These are phyloP conservation scores for Lagocephalus sceleratus DNA, from an alignment of 2,797 vertebrate species.

Conservation along the genomic window DNA sequence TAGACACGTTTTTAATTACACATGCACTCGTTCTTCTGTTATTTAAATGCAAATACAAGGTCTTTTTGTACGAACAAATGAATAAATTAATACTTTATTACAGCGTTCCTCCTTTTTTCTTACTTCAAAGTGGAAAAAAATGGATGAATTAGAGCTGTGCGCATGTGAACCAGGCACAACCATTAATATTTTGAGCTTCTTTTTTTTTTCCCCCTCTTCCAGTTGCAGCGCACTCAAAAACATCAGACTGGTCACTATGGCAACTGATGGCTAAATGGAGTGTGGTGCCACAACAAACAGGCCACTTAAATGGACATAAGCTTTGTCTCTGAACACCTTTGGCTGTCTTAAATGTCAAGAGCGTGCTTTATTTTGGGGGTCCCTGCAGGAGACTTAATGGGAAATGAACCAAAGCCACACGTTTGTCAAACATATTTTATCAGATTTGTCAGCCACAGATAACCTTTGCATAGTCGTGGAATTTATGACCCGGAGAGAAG, in stretches of 20 bases:
- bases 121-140: conserved; percentile 56
- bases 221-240: conserved; percentile 51
- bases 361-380: conserved; percentile 15
- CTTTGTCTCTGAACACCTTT: conserved; percentile 34
- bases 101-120: conserved; percentile 38
- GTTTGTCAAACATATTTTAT: conserved; percentile 6
- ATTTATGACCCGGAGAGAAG: conserved; percentile 63
- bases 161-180: conserved; percentile 35
- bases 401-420: conserved; percentile 18
- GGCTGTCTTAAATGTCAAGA: not conserved
- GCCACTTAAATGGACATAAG: conserved; percentile 42
- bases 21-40: conserved; percentile 28
- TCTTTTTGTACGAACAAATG: conserved; percentile 49
- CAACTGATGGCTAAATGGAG: conserved; percentile 66
- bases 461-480: conserved; percentile 52
- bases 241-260: conserved; percentile 67
- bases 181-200: conserved; percentile 55
- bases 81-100: conserved; percentile 46
- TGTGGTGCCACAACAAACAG: conserved; percentile 38
- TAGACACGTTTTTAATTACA: conserved; percentile 19
- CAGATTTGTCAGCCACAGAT: conserved; percentile 20
- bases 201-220: conserved; percentile 43
- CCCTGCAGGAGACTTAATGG: conserved; percentile 3
- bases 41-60: conserved; percentile 47
- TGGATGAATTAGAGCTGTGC: conserved; percentile 7